A percentile compares a stretch with the other conserved stretches of the same genome.
phyloP scores from a whole-genome alignment of 1,140 invertebrate species.

The Stenopsyche tienmushanensis region DNA sequence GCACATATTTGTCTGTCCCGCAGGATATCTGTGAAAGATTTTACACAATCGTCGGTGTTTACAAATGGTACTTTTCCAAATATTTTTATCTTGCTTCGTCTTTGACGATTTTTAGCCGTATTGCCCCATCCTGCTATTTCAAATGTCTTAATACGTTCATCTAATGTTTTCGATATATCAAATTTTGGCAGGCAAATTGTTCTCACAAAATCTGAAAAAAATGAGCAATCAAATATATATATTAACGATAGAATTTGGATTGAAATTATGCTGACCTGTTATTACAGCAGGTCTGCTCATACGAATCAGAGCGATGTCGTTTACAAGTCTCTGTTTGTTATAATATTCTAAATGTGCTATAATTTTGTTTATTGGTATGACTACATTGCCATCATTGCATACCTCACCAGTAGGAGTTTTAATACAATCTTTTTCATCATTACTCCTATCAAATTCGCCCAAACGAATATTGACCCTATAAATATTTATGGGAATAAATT shows the following conservation, averaged over 20 bases:
- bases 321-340: slow-evolving; percentile 41
- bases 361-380: slow-evolving; percentile 47
- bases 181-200: slow-evolving; percentile 21
- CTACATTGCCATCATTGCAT: slow-evolving; percentile 43
- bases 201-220: slow-evolving; percentile 24
- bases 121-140: slow-evolving; percentile 71
- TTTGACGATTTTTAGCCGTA: slow-evolving; percentile 49
- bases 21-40: slow-evolving; percentile 48
- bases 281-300: slow-evolving; percentile 47
- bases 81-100: slow-evolving; percentile 47
- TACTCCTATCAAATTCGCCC: slow-evolving; percentile 54
- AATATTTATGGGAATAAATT: no score
- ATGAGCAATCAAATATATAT: no score
- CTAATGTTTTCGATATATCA: background rate
- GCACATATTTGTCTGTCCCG: slow-evolving; percentile 63
- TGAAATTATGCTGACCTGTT: slow-evolving; percentile 44
- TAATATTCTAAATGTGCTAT: slow-evolving; percentile 53
- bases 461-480: slow-evolving; percentile 50
- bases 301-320: slow-evolving; percentile 57
- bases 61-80: slow-evolving; percentile 43
- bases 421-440: slow-evolving; percentile 48
- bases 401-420: slow-evolving; percentile 46
- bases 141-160: slow-evolving; percentile 41
- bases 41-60: slow-evolving; percentile 29
- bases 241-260: background rate